Evolutionary conservation across 2,113 vertebrate genomes (phyloP).

Genomic region (Peromyscus leucopus): DNA sequence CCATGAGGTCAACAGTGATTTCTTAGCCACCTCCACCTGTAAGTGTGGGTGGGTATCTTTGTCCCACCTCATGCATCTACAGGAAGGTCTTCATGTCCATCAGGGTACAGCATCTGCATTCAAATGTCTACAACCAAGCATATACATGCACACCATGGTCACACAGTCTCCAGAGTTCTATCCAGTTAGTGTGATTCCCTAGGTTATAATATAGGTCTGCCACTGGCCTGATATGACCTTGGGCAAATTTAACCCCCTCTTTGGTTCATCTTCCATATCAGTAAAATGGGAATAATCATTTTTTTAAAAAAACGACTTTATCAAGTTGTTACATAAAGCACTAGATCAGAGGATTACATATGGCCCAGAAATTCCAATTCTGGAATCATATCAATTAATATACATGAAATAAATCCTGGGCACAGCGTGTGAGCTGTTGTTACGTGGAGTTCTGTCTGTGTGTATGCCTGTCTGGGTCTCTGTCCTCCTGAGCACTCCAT

Average conservation of each 20-base stretch:
- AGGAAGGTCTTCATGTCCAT: background rate
- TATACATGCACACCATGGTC: rapidly evolving
- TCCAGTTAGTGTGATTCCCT: background rate
- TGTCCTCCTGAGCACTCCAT: background rate
- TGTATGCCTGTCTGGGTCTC: background rate
- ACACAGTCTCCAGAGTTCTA: no score
- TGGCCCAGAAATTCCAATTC: background rate
- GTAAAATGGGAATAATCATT: background rate
- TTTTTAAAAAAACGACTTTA: background rate
- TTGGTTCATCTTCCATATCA: background rate
- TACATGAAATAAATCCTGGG: background rate
- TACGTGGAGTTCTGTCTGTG: background rate
- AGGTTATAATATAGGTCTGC: background rate
- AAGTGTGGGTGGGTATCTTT: no score
- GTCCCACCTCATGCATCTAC: no score
- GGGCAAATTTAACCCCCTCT: background rate
- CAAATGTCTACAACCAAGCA: background rate
- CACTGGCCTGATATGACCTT: background rate
- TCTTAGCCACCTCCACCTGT: rapidly evolving
- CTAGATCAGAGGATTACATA: background rate
- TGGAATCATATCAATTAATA: background rate
- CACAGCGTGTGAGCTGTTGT: background rate
- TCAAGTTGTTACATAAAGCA: background rate
- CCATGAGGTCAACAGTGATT: no score
- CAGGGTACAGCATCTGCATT: background rate